Conservation (phyloP, 1,140 invertebrate genomes). For the Pseudobourletiella spinata region DNA sequence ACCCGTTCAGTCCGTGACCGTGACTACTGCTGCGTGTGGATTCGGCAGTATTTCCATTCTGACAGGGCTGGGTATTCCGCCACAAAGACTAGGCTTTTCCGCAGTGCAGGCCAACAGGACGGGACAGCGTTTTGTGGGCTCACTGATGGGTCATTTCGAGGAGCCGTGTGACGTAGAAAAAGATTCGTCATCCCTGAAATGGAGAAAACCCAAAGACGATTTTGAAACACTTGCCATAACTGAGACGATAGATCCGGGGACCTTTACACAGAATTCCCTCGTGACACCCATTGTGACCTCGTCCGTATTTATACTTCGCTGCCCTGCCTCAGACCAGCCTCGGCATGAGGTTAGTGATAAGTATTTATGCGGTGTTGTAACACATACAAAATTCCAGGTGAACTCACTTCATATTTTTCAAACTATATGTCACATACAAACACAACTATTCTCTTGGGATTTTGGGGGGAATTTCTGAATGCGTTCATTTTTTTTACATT, state of each 20-base stretch:
- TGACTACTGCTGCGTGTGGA: too few relatives aligned
- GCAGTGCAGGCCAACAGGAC: too few relatives aligned
- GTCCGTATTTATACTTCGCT: conserved; percentile 25
- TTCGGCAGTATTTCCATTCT: too few relatives aligned
- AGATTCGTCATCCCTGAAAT: conserved; percentile 3
- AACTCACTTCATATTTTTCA: too few relatives aligned
- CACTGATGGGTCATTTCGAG: conserved; percentile 15
- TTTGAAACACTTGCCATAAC: conserved; percentile 28
- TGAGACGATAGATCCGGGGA: conserved; percentile 24
- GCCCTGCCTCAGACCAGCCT: conserved; percentile 13
- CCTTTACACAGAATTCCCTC: conserved; percentile 19
- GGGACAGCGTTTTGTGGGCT: not conserved
- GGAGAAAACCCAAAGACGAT: conserved; percentile 21
- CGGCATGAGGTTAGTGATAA: not conserved
- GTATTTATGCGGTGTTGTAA: not conserved
- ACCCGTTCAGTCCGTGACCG: too few relatives aligned
- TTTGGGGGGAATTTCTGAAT: too few relatives aligned
- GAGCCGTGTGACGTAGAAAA: conserved; percentile 19
- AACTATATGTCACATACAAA: too few relatives aligned
- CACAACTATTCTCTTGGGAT: too few relatives aligned
- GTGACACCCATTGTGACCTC: conserved; percentile 31
- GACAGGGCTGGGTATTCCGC: too few relatives aligned
- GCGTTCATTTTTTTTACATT: too few relatives aligned
- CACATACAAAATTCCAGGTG: not conserved
- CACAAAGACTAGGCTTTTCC: too few relatives aligned